These are phyloP conservation scores for Neotoma lepida DNA, from an alignment of 2,113 vertebrate species.

Conservation along the genomic window DNA sequence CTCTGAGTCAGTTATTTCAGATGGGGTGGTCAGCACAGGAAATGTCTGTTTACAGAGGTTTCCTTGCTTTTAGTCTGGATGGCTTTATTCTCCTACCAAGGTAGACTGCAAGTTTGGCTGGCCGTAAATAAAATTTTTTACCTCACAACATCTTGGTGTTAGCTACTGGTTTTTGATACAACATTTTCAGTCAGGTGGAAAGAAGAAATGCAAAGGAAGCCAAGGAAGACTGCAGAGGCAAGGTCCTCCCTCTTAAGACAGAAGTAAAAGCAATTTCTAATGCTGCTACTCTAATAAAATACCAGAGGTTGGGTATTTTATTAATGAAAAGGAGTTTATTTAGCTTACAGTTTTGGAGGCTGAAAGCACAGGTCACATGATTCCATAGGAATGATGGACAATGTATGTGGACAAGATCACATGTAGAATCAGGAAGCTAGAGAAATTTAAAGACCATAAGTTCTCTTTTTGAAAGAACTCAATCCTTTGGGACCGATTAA, in stretches of 20 bases:
- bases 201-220: not conserved
- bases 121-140: not conserved
- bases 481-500: not conserved
- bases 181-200: not conserved
- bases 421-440: not conserved
- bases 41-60: not conserved
- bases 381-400: not conserved
- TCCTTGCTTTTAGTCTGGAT: not conserved
- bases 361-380: not conserved
- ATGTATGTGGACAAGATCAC: not conserved
- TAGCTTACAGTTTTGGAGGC: not conserved
- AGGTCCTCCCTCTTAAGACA: not conserved
- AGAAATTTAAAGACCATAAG: not conserved
- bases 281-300: not conserved
- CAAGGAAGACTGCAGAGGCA: not conserved
- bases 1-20: no score
- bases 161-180: not conserved
- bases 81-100: not conserved
- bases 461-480: not conserved
- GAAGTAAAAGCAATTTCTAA: not conserved
- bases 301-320: not conserved
- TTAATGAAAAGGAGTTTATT: not conserved
- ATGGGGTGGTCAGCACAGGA: no score
- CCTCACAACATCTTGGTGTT: not conserved
- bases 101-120: not conserved